Percentiles rank a stretch among this genome's conserved stretches.
phyloP scores from a whole-genome alignment of 2,888 invertebrate genomes.

The Spilosoma lubricipeda region DNA sequence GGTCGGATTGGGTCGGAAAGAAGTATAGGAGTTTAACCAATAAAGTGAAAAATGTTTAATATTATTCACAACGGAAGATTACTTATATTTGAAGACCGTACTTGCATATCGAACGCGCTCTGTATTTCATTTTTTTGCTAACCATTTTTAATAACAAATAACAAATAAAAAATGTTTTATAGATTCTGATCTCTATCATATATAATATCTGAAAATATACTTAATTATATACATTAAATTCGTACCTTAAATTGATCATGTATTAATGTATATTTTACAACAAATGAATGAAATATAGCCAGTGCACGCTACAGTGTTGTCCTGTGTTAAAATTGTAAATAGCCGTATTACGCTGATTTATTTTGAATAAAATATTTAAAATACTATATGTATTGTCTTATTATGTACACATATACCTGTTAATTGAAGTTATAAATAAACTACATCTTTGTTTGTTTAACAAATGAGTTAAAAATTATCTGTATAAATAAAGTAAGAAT shows the following conservation, averaged over 20 bases:
- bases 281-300: conserved; percentile 23
- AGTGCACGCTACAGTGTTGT: conserved; percentile 24
- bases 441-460: neutral
- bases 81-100: conserved; percentile 17
- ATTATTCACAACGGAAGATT: conserved; percentile 17
- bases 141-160: too few species aligned
- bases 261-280: neutral
- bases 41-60: conserved; percentile 4
- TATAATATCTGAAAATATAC: neutral
- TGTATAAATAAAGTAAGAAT: neutral
- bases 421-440: neutral
- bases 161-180: neutral
- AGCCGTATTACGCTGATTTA: conserved; percentile 77
- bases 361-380: conserved; percentile 77
- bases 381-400: conserved; percentile 47
- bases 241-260: neutral
- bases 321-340: conserved; percentile 69
- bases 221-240: neutral
- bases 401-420: neutral
- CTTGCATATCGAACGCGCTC: conserved; percentile 25
- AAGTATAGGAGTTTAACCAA: neutral
- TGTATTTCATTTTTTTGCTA: conserved; percentile 20
- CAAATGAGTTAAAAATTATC: neutral
- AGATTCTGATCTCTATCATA: neutral
- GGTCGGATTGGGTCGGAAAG: too few species aligned